Conservation (phyloP, 2,888 invertebrate genomes). For the Willowsia nigromaculata region DNA sequence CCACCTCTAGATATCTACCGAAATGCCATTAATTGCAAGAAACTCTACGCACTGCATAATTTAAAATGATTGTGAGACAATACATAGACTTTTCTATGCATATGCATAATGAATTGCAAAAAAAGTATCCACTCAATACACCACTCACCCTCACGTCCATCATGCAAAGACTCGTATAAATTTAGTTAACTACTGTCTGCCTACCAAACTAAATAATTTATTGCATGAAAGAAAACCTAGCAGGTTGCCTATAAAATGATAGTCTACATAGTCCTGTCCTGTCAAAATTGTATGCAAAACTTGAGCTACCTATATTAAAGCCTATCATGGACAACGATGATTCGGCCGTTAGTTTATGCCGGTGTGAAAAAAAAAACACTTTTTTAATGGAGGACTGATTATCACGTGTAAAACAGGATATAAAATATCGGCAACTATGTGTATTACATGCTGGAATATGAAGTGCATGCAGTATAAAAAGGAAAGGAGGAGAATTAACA, state of each 20-base stretch:
- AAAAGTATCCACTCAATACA: no score
- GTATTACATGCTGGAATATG: background rate
- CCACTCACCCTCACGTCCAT: background rate
- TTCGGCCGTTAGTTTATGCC: background rate
- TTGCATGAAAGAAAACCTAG: background rate
- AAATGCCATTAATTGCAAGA: no score
- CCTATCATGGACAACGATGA: background rate
- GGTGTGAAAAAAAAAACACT: background rate
- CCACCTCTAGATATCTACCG: no score
- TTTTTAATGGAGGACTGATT: conserved; percentile 21
- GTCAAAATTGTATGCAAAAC: no score
- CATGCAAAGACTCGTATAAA: no score
- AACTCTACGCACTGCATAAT: no score
- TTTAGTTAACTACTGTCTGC: no score
- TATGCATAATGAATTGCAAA: no score
- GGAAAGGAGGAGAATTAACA: conserved; percentile 35
- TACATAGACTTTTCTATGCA: no score
- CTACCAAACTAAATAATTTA: background rate
- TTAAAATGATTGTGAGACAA: no score
- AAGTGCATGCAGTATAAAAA: background rate
- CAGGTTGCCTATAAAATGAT: background rate
- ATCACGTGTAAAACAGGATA: conserved; percentile 52
- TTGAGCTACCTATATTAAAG: background rate
- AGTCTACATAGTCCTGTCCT: no score
- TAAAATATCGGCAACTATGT: background rate